These are phyloP conservation scores for Drosophila putrida DNA, from an alignment of 2,888 invertebrate species.

Conservation along the genomic window DNA sequence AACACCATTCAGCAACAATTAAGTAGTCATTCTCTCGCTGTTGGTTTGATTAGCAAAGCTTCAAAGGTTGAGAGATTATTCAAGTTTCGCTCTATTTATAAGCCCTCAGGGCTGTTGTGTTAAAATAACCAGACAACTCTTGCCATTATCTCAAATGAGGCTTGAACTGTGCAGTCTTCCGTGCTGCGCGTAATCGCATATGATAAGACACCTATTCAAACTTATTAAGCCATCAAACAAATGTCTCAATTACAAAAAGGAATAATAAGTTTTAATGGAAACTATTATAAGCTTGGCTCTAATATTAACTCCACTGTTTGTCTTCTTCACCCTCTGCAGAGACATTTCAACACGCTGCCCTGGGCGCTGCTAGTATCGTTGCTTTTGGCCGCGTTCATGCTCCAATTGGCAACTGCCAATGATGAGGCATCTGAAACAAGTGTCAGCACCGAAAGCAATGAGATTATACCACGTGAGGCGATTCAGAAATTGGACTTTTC, in stretches of 20 bases:
- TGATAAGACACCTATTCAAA: not conserved
- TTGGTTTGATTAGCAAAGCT: not conserved
- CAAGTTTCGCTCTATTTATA: slow-evolving; percentile 22
- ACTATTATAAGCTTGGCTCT: slow-evolving; percentile 20
- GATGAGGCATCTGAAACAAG: slow-evolving; percentile 32
- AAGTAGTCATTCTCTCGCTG: not conserved
- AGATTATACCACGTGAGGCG: slow-evolving; percentile 87
- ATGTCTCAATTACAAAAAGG: slow-evolving; percentile 29
- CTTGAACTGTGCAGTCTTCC: slow-evolving; percentile 50
- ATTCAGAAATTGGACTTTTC: slow-evolving; percentile 88
- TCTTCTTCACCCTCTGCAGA: slow-evolving; percentile 46
- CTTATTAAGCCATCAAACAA: slow-evolving; percentile 37
- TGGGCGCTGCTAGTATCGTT: slow-evolving; percentile 68
- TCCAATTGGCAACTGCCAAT: slow-evolving; percentile 55
- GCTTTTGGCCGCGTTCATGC: slow-evolving; percentile 64
- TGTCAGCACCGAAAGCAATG: slow-evolving; percentile 83
- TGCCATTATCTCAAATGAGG: slow-evolving; percentile 62
- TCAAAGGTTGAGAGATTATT: slow-evolving; percentile 13
- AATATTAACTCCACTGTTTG: slow-evolving; percentile 9
- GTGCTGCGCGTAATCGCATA: slow-evolving; percentile 1
- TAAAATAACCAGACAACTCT: slow-evolving; percentile 8
- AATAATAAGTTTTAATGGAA: slow-evolving; percentile 15
- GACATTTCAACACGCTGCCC: slow-evolving; percentile 66
- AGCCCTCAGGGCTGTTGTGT: slow-evolving; percentile 14
- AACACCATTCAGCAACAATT: not conserved